A percentile compares a stretch with the other conserved stretches of the same genome.
Evolutionary conservation across 1,140 invertebrate species (phyloP).

Genomic region (Drosophila mojavensis): DNA sequence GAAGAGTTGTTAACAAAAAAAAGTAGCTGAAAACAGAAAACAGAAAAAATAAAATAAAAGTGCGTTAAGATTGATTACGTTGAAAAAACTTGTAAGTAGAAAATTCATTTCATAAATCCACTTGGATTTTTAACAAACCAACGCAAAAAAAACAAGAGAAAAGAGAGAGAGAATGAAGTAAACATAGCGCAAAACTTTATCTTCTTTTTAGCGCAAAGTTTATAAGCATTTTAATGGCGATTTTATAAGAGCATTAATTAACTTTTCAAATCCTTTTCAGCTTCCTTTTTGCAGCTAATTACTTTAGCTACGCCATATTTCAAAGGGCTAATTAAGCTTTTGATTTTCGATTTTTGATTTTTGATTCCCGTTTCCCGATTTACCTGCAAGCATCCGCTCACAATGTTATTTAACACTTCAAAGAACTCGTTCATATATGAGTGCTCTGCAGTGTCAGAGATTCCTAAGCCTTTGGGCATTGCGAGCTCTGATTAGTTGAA

Average conservation of each 20-base stretch:
- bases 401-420: slow-evolving; percentile 12
- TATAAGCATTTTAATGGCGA: slow-evolving; percentile 22
- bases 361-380: neutral
- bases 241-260: slow-evolving; percentile 17
- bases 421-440: slow-evolving; percentile 1
- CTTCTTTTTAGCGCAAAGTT: slow-evolving; percentile 14
- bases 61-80: slow-evolving; percentile 42
- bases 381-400: neutral
- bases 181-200: slow-evolving; percentile 1
- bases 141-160: neutral
- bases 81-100: slow-evolving; percentile 10
- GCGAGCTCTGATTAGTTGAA: neutral
- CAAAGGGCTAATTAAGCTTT: slow-evolving; percentile 7
- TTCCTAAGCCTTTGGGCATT: neutral
- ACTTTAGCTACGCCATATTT: slow-evolving; percentile 5
- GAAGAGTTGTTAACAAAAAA: slow-evolving; percentile 23
- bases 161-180: neutral
- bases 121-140: neutral
- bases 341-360: slow-evolving; percentile 14
- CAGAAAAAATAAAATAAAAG: neutral
- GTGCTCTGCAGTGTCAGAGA: neutral
- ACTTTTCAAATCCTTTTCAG: slow-evolving; percentile 4
- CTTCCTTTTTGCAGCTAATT: slow-evolving; percentile 8
- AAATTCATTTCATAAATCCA: slow-evolving; percentile 6
- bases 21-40: neutral